Evolutionary conservation across 2,888 invertebrate genomes (phyloP).

Genomic region (Drosophila melanosoma): DNA sequence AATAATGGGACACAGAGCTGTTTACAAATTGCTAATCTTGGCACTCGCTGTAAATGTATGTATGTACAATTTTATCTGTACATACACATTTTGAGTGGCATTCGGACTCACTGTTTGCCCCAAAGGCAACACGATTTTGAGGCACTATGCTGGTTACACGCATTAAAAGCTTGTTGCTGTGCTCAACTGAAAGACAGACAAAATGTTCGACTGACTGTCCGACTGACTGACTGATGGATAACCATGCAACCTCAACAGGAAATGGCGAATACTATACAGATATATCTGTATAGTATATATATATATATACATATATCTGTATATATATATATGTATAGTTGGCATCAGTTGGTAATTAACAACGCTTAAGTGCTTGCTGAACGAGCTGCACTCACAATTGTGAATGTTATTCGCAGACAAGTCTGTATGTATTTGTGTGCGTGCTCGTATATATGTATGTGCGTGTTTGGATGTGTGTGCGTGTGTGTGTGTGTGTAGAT

Average conservation of each 20-base stretch:
- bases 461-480: conserved; percentile 1
- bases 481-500: conserved; percentile 36
- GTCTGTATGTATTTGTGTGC: not conserved
- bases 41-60: not conserved
- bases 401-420: conserved; percentile 6
- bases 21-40: not conserved
- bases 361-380: conserved; percentile 43
- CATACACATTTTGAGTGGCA: conserved; percentile 15
- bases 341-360: conserved; percentile 51
- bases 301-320: not conserved
- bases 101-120: conserved; percentile 25
- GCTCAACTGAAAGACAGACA: conserved; percentile 6
- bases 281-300: not conserved
- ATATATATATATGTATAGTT: not conserved
- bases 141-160: conserved; percentile 20
- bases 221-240: conserved; percentile 9
- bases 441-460: not conserved
- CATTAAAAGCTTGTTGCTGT: conserved; percentile 20
- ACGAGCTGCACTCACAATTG: conserved; percentile 26
- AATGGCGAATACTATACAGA: not conserved
- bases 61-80: not conserved
- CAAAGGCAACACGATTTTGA: conserved; percentile 27
- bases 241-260: conserved; percentile 33
- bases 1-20: not conserved
- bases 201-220: conserved; percentile 8